Percentiles rank a stretch among this genome's conserved stretches.
These are phyloP conservation scores for Hoplostethus mediterraneus DNA, from an alignment of 2,797 vertebrate species.

Conservation along the genomic window DNA sequence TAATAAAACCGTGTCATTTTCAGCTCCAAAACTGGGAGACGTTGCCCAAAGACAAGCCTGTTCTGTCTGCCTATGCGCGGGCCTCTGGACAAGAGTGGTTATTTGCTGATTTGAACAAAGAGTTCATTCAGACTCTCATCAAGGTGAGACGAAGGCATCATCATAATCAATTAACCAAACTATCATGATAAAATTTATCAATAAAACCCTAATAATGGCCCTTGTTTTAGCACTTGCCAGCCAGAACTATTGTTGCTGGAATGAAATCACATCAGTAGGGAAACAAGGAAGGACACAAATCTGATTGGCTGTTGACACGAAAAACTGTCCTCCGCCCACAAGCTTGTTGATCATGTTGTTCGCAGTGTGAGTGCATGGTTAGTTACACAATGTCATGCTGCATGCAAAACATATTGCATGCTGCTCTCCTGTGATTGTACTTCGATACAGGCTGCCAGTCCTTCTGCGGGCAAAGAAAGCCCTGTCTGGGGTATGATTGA, in stretches of 20 bases:
- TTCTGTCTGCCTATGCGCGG: slow-evolving; percentile 82
- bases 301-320: no score
- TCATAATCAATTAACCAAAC: neutral
- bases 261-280: no score
- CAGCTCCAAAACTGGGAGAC: slow-evolving; percentile 87
- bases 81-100: slow-evolving; percentile 86
- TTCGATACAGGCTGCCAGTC: slow-evolving; percentile 69
- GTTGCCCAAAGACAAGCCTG: slow-evolving; percentile 77
- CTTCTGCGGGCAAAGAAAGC: slow-evolving; percentile 70
- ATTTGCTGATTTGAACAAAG: slow-evolving; percentile 82
- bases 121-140: slow-evolving; percentile 73
- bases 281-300: no score
- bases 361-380: no score
- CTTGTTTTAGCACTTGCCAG: no score
- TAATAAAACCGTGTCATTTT: slow-evolving; percentile 34
- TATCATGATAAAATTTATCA: neutral
- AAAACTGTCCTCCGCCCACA: no score
- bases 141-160: slow-evolving; percentile 69
- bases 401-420: slow-evolving; percentile 4
- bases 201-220: neutral
- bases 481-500: slow-evolving; percentile 72
- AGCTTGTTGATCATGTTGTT: no score
- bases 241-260: no score
- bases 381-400: neutral
- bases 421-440: slow-evolving; percentile 19